These are phyloP conservation scores for Montipora efflorescens DNA, from an alignment of 64 coral and sea anemone genomes.

Conservation along the genomic window DNA sequence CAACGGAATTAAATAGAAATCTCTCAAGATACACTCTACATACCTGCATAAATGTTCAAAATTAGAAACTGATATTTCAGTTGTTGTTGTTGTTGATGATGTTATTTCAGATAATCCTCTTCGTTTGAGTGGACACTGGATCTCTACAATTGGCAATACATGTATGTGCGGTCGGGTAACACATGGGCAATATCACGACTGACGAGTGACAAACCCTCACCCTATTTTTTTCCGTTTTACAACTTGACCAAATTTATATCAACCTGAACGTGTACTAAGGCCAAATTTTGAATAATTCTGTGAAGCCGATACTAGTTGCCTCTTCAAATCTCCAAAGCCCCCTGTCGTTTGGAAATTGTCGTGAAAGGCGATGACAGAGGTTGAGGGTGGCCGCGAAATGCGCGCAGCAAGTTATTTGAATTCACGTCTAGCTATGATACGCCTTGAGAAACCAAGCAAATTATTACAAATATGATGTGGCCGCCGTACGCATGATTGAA, in stretches of 20 bases:
- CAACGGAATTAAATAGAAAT: conserved; percentile 26
- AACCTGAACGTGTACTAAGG: too few relatives aligned
- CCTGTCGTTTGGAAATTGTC: too few relatives aligned
- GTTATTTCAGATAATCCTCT: conserved; percentile 1
- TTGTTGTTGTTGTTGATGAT: not conserved
- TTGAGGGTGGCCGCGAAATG: too few relatives aligned
- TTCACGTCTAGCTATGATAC: too few relatives aligned
- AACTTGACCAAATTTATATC: too few relatives aligned
- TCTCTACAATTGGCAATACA: not conserved
- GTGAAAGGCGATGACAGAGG: too few relatives aligned
- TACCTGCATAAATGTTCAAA: conserved; percentile 33
- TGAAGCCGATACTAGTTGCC: not conserved
- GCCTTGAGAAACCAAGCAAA: too few relatives aligned
- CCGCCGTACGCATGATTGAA: too few relatives aligned
- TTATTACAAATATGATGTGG: too few relatives aligned
- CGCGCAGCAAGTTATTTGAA: too few relatives aligned
- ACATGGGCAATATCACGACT: not conserved
- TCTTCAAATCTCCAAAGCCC: too few relatives aligned
- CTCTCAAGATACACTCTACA: not conserved
- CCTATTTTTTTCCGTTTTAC: not conserved
- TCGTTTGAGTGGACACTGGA: not conserved
- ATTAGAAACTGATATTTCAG: not conserved
- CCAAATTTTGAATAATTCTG: not conserved
- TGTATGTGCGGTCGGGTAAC: not conserved
- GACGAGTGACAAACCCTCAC: too few relatives aligned